phyloP scores from a whole-genome alignment of 2,113 vertebrate species.

The Cairina moschata region DNA sequence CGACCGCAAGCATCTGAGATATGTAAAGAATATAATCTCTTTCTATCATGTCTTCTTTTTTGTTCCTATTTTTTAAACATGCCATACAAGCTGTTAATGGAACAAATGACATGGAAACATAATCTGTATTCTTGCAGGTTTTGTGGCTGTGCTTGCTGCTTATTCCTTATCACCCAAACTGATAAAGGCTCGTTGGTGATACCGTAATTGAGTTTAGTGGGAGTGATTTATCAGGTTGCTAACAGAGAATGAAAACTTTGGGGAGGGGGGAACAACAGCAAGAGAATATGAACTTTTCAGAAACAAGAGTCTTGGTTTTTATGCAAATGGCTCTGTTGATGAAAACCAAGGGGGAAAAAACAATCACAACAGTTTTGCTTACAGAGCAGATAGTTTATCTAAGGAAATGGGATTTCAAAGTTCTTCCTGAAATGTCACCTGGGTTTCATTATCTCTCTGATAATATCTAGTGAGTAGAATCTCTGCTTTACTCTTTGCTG shows the following conservation, averaged over 20 bases:
- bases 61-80: constrained; percentile 19
- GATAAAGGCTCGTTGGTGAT: constrained; percentile 51
- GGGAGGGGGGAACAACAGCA: background rate
- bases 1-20: background rate
- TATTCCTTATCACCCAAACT: constrained; percentile 51
- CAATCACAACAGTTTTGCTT: constrained; percentile 6
- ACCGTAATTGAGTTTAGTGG: constrained; percentile 57
- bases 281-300: constrained; percentile 28
- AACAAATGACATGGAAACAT: constrained; percentile 52
- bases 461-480: background rate
- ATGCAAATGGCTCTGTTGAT: constrained; percentile 53
- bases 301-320: constrained; percentile 13
- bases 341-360: background rate
- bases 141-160: constrained; percentile 51
- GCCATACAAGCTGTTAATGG: constrained; percentile 35
- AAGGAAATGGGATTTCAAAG: constrained; percentile 19
- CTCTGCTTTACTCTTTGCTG: background rate
- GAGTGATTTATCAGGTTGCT: constrained; percentile 60
- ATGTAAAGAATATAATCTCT: background rate
- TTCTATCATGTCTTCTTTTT: constrained; percentile 27
- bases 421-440: constrained; percentile 23
- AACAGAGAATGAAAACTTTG: constrained; percentile 45
- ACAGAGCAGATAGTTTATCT: background rate
- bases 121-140: constrained; percentile 49
- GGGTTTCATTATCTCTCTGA: constrained; percentile 4